Base-by-base conservation (phyloP, 2,797 vertebrate species). In the Eospalax fontanierii region DNA sequence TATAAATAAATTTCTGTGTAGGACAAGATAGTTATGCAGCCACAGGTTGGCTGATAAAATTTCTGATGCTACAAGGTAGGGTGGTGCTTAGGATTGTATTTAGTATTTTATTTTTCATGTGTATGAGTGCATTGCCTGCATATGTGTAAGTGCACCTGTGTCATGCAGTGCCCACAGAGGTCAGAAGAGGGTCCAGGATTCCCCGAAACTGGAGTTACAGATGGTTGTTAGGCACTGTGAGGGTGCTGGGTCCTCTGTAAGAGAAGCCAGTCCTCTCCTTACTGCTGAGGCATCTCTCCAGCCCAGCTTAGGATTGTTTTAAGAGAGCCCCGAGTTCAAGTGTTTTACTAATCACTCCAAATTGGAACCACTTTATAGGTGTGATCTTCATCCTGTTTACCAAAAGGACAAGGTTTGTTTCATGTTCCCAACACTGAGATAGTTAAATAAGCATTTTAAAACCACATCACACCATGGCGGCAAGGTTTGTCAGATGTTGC, bases 321-420 rank as follows among this genome's bases (percentile, higher is more conserved):
- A 61, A 63, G 79, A 43, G 35, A 65, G 19, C 33, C 26, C n/a
- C 43, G 22, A 59, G 63, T 89, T 91, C 88, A 87, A n/a, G 50
- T 30, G 59, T 96, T 89, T 96, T 54, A 90, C 43, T 82, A 71
- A 74, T 46, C 87, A 82, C 59, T 70, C 18, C 88, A 82, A 68
- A 80, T 1, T 63, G 24, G 63, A 95, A 59, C 10, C 0, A 0
- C 59, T 86, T 65, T 94, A 85, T 66, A 87, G 38, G 40, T 19
- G 38, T 12, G 73, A 85, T 70, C 88, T 93, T 76, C 93, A 76
- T 35, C 63, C 43, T 90, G 2, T 70, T 63, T 83, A 81, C 70
- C 43, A 63, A 4, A 26, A 50, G 81, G 91, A 90, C 76, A 46
- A 87, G 70, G 40, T 33, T 81, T 87, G 70, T 80, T 65, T 82